phyloP scores from a whole-genome alignment of 2,113 vertebrate species.

The Bufo gargarizans region DNA sequence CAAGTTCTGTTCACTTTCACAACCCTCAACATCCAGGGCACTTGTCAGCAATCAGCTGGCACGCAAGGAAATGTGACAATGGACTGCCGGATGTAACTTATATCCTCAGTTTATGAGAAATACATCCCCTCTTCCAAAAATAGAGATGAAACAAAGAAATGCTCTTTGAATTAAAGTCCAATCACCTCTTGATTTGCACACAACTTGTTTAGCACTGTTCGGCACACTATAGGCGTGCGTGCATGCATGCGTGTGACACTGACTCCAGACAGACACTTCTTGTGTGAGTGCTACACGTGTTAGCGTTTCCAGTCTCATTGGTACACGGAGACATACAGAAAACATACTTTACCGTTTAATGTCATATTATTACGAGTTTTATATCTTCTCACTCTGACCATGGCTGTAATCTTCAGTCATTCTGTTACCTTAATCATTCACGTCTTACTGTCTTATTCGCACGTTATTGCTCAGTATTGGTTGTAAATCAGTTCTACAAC shows the following conservation, averaged over 20 bases:
- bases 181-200: slow-evolving; percentile 17
- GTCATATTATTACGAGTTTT: slow-evolving; percentile 6
- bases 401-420: slow-evolving; percentile 42
- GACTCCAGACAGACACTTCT: background rate
- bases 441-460: background rate
- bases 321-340: background rate
- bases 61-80: slow-evolving; percentile 12
- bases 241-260: slow-evolving; percentile 14
- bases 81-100: background rate
- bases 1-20: background rate
- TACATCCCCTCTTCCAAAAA: slow-evolving; percentile 15
- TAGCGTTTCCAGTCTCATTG: background rate
- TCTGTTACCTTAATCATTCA: slow-evolving; percentile 23
- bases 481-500: slow-evolving; percentile 23
- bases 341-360: background rate
- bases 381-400: slow-evolving; percentile 31
- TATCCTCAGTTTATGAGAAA: slow-evolving; percentile 11
- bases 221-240: background rate
- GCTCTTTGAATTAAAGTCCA: slow-evolving; percentile 19
- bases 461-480: slow-evolving; percentile 1
- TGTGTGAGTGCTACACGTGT: slow-evolving; percentile 5
- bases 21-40: background rate
- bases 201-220: background rate
- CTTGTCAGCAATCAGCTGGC: background rate
- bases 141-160: slow-evolving; percentile 28